These are phyloP conservation scores for Hypocryptadius cinnamomeus DNA, from an alignment of 2,113 vertebrate genomes.

Conservation along the genomic window DNA sequence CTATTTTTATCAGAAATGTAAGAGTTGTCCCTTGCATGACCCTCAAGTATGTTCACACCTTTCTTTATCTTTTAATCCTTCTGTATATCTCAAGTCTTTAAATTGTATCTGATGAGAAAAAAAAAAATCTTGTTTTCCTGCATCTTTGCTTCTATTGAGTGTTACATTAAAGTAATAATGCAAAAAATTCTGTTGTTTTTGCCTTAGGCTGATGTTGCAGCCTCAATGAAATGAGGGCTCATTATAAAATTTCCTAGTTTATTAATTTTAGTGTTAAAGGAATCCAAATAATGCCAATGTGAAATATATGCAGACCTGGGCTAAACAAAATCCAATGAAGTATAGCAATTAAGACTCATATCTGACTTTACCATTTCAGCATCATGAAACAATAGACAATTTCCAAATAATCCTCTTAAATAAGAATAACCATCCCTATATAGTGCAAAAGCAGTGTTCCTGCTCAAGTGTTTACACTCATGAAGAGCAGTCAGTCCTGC, in stretches of 20 bases:
- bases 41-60: background rate
- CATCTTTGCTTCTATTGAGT: background rate
- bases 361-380: background rate
- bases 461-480: background rate
- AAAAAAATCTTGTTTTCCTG: background rate
- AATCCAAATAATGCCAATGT: background rate
- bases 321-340: background rate
- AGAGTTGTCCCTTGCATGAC: background rate
- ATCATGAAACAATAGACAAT: background rate
- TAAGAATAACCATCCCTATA: background rate
- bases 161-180: background rate
- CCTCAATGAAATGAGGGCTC: background rate
- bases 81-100: background rate
- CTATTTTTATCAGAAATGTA: background rate
- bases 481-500: background rate
- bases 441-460: background rate
- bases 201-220: background rate
- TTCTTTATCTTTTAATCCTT: background rate
- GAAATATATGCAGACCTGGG: background rate
- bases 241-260: constrained; percentile 21
- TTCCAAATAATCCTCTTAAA: background rate
- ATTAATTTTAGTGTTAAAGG: background rate
- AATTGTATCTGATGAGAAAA: background rate
- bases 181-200: background rate
- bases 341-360: background rate